phyloP scores from a whole-genome alignment of 2,113 vertebrate species.

The Plotosus lineatus region DNA sequence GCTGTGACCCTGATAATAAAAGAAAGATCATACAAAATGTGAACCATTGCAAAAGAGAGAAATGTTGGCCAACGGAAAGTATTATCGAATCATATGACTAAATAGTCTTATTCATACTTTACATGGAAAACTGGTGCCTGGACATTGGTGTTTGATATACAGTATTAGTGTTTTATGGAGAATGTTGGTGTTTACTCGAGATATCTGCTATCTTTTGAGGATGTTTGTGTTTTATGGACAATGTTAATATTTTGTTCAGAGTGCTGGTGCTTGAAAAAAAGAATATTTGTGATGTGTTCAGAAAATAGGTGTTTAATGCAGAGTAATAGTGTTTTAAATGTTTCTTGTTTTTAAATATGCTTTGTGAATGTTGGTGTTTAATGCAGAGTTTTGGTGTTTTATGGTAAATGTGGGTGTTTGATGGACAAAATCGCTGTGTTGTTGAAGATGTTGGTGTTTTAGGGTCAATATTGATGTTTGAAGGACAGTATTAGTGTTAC shows the following conservation, averaged over 20 bases:
- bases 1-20: background rate
- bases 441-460: background rate
- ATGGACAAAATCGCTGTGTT: background rate
- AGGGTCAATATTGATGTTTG: background rate
- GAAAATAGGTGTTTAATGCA: background rate
- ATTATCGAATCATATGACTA: background rate
- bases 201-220: too few species aligned
- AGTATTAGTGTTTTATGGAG: background rate
- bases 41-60: background rate
- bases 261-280: background rate
- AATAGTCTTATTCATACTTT: too few species aligned
- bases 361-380: background rate
- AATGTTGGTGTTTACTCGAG: background rate
- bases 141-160: background rate
- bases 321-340: background rate
- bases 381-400: background rate
- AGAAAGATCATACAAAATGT: background rate
- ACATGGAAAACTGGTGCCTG: background rate
- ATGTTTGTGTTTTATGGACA: background rate
- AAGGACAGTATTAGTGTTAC: background rate
- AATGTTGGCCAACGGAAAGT: background rate
- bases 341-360: too few species aligned
- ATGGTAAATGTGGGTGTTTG: background rate
- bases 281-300: background rate
- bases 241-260: background rate